These are phyloP conservation scores for Mormoops blainvillei DNA, from an alignment of 2,113 vertebrate genomes.

Conservation along the genomic window DNA sequence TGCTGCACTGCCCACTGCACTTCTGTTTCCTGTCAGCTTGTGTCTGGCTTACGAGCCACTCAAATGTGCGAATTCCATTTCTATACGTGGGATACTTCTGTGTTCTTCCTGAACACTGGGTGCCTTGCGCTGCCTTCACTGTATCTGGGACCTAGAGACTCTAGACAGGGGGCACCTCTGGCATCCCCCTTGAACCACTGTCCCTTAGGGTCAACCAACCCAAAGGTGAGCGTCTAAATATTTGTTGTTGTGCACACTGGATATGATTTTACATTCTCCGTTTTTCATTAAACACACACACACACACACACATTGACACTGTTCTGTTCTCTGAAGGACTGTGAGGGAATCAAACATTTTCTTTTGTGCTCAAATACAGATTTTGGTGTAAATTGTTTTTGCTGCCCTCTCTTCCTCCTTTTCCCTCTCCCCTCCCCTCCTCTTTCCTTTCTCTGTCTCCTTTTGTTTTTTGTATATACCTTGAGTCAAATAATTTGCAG, in stretches of 20 bases:
- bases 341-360: background rate
- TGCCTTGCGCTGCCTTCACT: rapidly evolving
- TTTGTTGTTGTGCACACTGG: background rate
- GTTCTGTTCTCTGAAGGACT: background rate
- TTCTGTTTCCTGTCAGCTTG: background rate
- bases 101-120: rapidly evolving
- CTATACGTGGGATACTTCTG: rapidly evolving
- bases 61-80: rapidly evolving
- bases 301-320: background rate
- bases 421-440: too few species aligned
- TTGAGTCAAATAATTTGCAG: background rate
- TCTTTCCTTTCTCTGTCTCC: background rate
- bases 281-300: background rate
- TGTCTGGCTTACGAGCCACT: background rate
- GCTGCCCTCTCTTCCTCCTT: rapidly evolving
- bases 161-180: rapidly evolving
- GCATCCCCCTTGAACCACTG: rapidly evolving
- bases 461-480: rapidly evolving
- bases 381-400: background rate
- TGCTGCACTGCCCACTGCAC: background rate
- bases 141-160: background rate
- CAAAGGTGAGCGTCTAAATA: rapidly evolving
- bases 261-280: background rate
- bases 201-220: background rate
- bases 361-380: background rate